Evolutionary conservation across 2,797 vertebrate species (phyloP).

Genomic region (Diglossa cyanea): DNA sequence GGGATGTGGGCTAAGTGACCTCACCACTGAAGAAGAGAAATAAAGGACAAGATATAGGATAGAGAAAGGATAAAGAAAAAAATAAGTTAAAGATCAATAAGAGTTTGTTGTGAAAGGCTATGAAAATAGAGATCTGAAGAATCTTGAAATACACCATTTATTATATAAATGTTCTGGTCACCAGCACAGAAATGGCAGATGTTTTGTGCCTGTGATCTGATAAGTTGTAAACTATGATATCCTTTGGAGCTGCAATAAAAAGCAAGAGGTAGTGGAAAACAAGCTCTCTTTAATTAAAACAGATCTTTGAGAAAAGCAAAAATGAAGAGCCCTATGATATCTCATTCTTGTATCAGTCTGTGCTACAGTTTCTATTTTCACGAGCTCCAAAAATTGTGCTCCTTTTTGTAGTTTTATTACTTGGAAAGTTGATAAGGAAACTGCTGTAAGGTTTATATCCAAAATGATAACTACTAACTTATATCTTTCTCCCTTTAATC

Average conservation of each 20-base stretch:
- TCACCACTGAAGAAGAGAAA: background rate
- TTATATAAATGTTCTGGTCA: background rate
- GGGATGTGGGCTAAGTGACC: rapidly evolving
- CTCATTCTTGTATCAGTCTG: background rate
- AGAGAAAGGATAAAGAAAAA: too few relatives aligned
- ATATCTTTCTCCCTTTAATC: background rate
- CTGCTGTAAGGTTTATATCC: background rate
- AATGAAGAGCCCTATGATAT: background rate
- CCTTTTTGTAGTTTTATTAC: slow-evolving; percentile 2
- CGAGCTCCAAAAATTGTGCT: background rate
- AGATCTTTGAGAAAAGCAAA: background rate
- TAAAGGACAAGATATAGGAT: background rate
- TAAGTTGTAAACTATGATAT: background rate
- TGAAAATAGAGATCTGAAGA: background rate
- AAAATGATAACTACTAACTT: background rate
- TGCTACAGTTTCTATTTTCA: background rate
- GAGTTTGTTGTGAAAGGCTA: background rate
- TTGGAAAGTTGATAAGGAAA: slow-evolving; percentile 1
- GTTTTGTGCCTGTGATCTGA: background rate
- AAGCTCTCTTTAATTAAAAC: background rate
- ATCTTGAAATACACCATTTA: background rate
- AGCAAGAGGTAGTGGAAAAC: background rate
- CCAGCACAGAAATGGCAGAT: background rate
- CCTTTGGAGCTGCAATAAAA: background rate
- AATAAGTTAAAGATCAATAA: background rate